Evolutionary conservation across 2,888 invertebrate genomes (phyloP).

Genomic region (Drosophila maculinotata): DNA sequence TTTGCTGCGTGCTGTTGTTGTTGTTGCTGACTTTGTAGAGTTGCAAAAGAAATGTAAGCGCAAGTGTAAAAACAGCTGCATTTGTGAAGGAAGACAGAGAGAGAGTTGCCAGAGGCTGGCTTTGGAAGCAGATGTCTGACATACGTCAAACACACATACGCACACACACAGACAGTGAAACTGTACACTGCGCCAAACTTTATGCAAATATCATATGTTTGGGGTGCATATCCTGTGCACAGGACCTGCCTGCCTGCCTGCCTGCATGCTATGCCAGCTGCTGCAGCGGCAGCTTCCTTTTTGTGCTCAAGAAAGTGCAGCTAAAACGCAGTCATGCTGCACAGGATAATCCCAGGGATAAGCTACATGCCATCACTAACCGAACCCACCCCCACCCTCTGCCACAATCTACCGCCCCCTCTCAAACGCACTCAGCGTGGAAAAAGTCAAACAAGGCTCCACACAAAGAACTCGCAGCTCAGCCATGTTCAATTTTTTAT

Average conservation of each 20-base stretch:
- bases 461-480: conserved; percentile 29
- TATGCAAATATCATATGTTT: conserved; percentile 53
- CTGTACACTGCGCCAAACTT: conserved; percentile 37
- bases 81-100: neutral
- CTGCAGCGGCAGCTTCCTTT: conserved; percentile 4
- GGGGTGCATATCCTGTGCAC: conserved; percentile 6
- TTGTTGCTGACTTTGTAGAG: conserved; percentile 13
- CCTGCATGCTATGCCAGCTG: conserved; percentile 25
- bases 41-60: conserved; percentile 24
- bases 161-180: conserved; percentile 2
- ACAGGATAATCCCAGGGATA: conserved; percentile 74
- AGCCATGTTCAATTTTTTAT: conserved; percentile 72
- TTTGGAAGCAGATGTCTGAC: conserved; percentile 8
- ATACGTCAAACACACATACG: conserved; percentile 2
- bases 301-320: conserved; percentile 62
- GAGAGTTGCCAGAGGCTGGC: conserved; percentile 21
- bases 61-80: conserved; percentile 20
- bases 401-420: no score
- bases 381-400: neutral
- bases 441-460: conserved; percentile 45
- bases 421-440: no score
- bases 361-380: conserved; percentile 36
- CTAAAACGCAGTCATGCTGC: conserved; percentile 76
- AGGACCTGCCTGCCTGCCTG: conserved; percentile 15
- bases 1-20: conserved; percentile 25